Evolutionary conservation across 2,888 invertebrate genomes (phyloP).

Genomic region (Papilio protenor): DNA sequence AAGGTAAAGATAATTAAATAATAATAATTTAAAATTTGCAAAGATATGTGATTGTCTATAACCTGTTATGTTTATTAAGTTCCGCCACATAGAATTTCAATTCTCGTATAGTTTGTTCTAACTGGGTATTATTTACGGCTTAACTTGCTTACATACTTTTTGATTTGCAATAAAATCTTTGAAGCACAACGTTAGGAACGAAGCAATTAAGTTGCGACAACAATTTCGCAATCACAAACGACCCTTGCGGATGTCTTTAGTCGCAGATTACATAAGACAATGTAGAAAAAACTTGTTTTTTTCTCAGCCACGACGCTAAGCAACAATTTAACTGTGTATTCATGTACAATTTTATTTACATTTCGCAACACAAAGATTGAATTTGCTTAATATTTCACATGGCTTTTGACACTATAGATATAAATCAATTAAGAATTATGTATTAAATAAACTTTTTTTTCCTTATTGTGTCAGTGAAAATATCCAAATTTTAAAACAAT

Average conservation of each 20-base stretch:
- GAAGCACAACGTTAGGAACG: constrained; percentile 20
- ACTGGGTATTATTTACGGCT: neutral
- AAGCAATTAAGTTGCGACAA: constrained; percentile 21
- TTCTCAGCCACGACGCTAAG: constrained; percentile 4
- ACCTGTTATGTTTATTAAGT: neutral
- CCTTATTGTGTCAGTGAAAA: neutral
- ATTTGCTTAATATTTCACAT: neutral
- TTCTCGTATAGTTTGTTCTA: neutral
- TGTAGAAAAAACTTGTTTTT: constrained; percentile 6
- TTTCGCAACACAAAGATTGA: constrained; percentile 24
- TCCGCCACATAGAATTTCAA: neutral
- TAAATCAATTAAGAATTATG: neutral
- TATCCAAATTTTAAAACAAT: neutral
- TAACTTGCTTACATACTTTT: neutral
- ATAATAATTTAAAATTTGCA: no score
- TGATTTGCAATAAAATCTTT: constrained; percentile 14
- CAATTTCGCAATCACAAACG: constrained; percentile 21
- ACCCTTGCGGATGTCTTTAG: constrained; percentile 19
- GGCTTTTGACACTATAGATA: neutral
- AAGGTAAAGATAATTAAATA: no score
- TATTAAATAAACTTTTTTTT: no score
- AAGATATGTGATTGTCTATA: neutral
- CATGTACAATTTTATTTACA: neutral
- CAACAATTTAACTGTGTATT: constrained; percentile 13
- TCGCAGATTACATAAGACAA: constrained; percentile 25